phyloP scores from a whole-genome alignment of 2,888 invertebrate genomes.

The Anoncus sp. region DNA sequence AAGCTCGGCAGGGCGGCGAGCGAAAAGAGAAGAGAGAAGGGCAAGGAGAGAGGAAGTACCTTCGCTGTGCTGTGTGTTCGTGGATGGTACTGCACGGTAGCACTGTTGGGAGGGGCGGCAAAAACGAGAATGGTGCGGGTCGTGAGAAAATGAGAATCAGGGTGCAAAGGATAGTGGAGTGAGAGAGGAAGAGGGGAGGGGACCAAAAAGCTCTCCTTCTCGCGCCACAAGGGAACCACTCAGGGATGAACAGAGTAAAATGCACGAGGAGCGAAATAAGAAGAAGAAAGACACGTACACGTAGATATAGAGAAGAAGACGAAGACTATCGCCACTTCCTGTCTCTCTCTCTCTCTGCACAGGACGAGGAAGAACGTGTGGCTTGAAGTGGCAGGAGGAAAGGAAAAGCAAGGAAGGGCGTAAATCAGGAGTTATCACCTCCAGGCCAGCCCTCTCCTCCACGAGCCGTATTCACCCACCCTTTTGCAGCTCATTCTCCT shows the following conservation, averaged over 20 bases:
- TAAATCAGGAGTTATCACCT: slow-evolving; percentile 80
- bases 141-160: slow-evolving; percentile 71
- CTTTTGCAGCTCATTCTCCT: slow-evolving; percentile 32
- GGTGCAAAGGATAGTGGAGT: slow-evolving; percentile 59
- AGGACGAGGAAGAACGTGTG: slow-evolving; percentile 49
- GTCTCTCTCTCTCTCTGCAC: slow-evolving; percentile 28
- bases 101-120: slow-evolving; percentile 36
- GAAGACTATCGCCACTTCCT: slow-evolving; percentile 38
- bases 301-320: slow-evolving; percentile 35
- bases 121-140: slow-evolving; percentile 53
- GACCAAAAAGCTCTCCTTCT: slow-evolving; percentile 24
- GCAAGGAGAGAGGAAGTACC: slow-evolving; percentile 51
- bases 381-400: slow-evolving; percentile 36
- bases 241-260: slow-evolving; percentile 34
- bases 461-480: slow-evolving; percentile 66
- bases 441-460: slow-evolving; percentile 73
- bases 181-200: slow-evolving; percentile 33
- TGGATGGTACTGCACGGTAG: slow-evolving; percentile 52
- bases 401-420: slow-evolving; percentile 70
- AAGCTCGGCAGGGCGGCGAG: slow-evolving; percentile 62
- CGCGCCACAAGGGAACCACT: slow-evolving; percentile 27
- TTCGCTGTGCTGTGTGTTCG: slow-evolving; percentile 31
- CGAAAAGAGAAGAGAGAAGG: slow-evolving; percentile 68
- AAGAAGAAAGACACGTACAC: slow-evolving; percentile 37
- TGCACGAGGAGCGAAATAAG: slow-evolving; percentile 39